These are phyloP conservation scores for Falco biarmicus DNA, from an alignment of 2,797 vertebrate species.

Conservation along the genomic window DNA sequence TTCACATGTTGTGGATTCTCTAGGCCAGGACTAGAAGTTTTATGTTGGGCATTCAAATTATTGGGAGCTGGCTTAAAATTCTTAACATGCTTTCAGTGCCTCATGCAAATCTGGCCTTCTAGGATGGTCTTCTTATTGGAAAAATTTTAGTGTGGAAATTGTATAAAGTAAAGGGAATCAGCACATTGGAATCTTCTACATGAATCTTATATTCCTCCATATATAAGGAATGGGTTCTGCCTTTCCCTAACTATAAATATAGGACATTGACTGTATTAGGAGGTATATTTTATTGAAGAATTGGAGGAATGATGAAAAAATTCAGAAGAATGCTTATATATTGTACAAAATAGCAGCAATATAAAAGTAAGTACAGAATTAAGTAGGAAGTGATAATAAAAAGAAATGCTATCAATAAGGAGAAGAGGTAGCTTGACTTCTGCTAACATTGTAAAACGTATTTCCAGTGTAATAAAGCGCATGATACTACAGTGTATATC, in stretches of 20 bases:
- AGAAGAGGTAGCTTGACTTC: neutral
- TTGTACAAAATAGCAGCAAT: neutral
- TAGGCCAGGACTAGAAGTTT: neutral
- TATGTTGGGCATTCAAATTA: neutral
- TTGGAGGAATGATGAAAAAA: neutral
- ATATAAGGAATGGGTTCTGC: neutral
- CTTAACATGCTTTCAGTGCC: neutral
- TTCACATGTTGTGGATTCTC: neutral
- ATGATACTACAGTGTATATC: neutral
- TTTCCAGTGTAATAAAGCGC: neutral
- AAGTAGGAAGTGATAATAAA: neutral
- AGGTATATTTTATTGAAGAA: neutral
- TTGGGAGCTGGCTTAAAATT: neutral
- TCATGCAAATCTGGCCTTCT: neutral
- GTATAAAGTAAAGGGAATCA: neutral
- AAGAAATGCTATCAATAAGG: neutral
- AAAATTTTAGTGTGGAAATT: neutral
- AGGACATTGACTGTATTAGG: neutral
- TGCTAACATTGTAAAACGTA: neutral
- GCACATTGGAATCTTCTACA: neutral
- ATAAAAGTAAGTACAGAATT: neutral
- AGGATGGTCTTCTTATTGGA: neutral
- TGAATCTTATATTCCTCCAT: neutral
- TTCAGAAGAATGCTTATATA: neutral
- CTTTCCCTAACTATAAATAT: neutral